Evolutionary conservation across 2,113 vertebrate genomes (phyloP).

Genomic region (Fulica atra): DNA sequence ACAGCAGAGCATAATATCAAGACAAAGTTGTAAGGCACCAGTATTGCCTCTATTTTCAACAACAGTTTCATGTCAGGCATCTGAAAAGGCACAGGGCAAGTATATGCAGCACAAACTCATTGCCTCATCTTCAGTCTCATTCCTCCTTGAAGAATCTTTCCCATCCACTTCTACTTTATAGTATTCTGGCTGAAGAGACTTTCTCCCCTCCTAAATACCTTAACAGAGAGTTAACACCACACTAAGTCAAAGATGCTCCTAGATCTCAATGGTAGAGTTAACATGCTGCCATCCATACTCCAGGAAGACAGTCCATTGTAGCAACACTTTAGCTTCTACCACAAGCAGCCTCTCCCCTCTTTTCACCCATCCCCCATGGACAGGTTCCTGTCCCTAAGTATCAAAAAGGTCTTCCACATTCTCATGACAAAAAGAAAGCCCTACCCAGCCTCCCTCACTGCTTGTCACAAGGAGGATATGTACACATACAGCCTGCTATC

Average conservation of each 20-base stretch:
- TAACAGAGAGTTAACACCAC: background rate
- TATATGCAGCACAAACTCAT: background rate
- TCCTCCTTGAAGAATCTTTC: background rate
- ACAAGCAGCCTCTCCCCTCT: background rate
- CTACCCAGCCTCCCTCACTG: background rate
- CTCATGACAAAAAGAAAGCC: background rate
- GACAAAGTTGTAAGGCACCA: background rate
- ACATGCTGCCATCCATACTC: background rate
- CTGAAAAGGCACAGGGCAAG: background rate
- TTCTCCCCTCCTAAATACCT: background rate
- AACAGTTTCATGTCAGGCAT: background rate
- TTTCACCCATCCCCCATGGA: background rate
- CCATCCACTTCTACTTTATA: background rate
- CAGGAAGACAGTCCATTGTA: background rate
- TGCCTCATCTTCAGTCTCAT: background rate
- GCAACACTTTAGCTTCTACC: background rate
- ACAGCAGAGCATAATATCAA: background rate
- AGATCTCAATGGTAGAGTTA: background rate
- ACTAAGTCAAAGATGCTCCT: background rate
- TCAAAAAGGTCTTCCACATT: background rate
- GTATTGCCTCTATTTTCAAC: background rate
- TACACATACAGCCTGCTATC: background rate
- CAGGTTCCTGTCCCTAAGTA: background rate
- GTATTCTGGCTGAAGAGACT: background rate
- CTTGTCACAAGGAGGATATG: background rate